A percentile compares a stretch with the other conserved stretches of the same genome.
Evolutionary conservation across 2,797 vertebrate genomes (phyloP).

Genomic region (Babyrousa celebensis): DNA sequence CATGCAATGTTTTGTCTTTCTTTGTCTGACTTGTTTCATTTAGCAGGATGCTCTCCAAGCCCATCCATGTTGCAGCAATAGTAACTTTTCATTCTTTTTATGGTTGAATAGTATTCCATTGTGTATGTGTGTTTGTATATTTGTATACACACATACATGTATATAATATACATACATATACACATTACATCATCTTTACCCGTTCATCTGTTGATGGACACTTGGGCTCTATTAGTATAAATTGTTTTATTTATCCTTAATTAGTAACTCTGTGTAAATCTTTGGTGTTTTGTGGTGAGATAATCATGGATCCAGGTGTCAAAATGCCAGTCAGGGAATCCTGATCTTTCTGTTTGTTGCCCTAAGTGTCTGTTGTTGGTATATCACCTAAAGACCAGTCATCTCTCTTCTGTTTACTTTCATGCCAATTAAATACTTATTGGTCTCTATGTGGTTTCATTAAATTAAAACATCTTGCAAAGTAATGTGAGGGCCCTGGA

Average conservation of each 20-base stretch:
- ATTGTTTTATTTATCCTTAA: conserved; percentile 45
- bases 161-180: neutral
- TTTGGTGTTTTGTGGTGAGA: conserved; percentile 39
- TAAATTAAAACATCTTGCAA: conserved; percentile 67
- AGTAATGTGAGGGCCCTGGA: neutral
- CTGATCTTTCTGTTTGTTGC: conserved; percentile 2
- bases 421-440: neutral
- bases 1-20: neutral
- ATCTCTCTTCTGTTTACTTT: conserved; percentile 30
- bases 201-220: neutral
- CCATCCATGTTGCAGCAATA: neutral
- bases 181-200: neutral
- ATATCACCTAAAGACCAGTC: neutral
- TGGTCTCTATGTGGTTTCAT: conserved; percentile 40
- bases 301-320: neutral
- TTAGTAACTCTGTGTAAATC: conserved; percentile 9
- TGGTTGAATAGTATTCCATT: neutral
- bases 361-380: neutral
- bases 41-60: neutral
- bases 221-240: neutral
- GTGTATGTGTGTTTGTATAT: too few relatives aligned
- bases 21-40: neutral
- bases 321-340: neutral
- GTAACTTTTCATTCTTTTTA: neutral
- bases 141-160: neutral